Evolutionary conservation across 2,113 vertebrate genomes (phyloP).

Genomic region (Felis catus): F.catus_Fca126_mat1.0 CM031419.1:200820001-200820500

Average conservation of each 20-base stretch:
- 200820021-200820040: not conserved
- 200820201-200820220: not conserved
- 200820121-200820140: not conserved
- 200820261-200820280: not conserved
- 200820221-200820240: not conserved
- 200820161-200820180: not conserved
- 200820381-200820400: not conserved
- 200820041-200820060: not conserved
- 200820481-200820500: not conserved
- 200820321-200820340: not conserved
- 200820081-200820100: not conserved
- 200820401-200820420: too few relatives aligned
- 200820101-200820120: not conserved
- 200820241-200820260: not conserved
- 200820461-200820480: not conserved
- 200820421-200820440: not conserved
- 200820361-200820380: not conserved
- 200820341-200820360: not conserved
- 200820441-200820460: not conserved
- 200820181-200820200: not conserved
- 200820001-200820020: not conserved
- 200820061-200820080: not conserved
- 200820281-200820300: not conserved
- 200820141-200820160: not conserved
- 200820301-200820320: not conserved